phyloP scores from a whole-genome alignment of 2,888 invertebrate genomes.

The Noctua janthe region DNA sequence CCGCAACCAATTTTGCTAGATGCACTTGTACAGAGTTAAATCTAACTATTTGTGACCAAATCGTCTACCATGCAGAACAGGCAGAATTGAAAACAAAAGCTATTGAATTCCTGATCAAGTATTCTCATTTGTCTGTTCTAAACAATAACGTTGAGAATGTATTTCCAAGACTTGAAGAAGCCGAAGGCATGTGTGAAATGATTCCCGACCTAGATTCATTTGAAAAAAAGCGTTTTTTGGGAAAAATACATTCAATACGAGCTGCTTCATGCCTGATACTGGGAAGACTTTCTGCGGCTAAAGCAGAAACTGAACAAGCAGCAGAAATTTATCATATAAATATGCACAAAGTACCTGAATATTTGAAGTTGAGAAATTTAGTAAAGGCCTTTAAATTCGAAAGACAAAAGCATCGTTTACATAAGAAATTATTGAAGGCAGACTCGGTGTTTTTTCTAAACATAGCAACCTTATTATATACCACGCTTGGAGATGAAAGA shows the following conservation, averaged over 20 bases:
- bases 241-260: constrained; percentile 81
- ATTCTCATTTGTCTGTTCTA: constrained; percentile 78
- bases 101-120: constrained; percentile 80
- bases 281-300: constrained; percentile 76
- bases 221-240: constrained; percentile 78
- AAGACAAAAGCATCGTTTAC: constrained; percentile 74
- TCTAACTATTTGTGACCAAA: constrained; percentile 82
- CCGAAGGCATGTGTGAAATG: constrained; percentile 76
- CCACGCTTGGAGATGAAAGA: constrained; percentile 79
- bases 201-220: constrained; percentile 67
- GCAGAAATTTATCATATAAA: constrained; percentile 79
- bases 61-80: constrained; percentile 83
- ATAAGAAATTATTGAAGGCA: constrained; percentile 72
- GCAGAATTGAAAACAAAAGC: constrained; percentile 83
- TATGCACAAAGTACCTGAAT: constrained; percentile 76
- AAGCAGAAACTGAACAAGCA: constrained; percentile 79
- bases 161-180: constrained; percentile 78
- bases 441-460: constrained; percentile 85
- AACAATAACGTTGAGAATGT: constrained; percentile 76
- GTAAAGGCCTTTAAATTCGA: constrained; percentile 71
- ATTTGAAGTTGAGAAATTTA: constrained; percentile 74
- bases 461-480: constrained; percentile 80
- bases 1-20: constrained; percentile 79
- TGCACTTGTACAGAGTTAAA: constrained; percentile 85
- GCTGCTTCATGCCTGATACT: constrained; percentile 77